Evolutionary conservation across 2,888 invertebrate species (phyloP), one percentile per base, ranked within the genome.

Genomic region (Drosophila seclusa): DNA sequence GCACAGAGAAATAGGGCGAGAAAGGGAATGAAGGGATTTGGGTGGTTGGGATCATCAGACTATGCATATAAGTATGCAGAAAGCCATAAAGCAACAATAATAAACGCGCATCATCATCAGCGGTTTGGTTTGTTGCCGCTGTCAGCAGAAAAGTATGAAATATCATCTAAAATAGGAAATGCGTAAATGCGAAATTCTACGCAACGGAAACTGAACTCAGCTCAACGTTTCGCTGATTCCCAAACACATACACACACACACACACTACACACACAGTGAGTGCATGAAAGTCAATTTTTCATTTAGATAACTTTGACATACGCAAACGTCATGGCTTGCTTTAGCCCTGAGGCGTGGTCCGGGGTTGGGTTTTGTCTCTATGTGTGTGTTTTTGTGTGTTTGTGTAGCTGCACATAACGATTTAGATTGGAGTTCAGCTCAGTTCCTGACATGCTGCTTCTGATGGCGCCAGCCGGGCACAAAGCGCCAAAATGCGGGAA

Each of bases 131-230:
- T 58, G 63, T 61, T 73, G 77, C 68, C 70, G 77, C 89, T 84
- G 84, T 85, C 85, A 85, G 85, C 84, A 85, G 72, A 84, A 85
- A 89, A 87, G 85, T 85, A 85, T 89, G 85, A 85, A 85, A 85
- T 85, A 85, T 90, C 90, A 88, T 90, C 90, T 88, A 88, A 89
- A 87, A 87, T 85, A 80, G 87, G 87, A 87, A 86, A 86, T 90
- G 86, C 86, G 86, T 86, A 87, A 89, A 86, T 89, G 87, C 76
- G 88, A 87, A 89, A 87, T 82, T 59, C 89, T 78, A 87, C 85
- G 82, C 85, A 87, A 87, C 86, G 86, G 86, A 87, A 87, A 76
- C 88, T 82, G 75, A 68, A 84, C 72, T 71, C 77, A 83, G 71
- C 76, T 75, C 77, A 68, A 70, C 63, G 87, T 66, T 79, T 76